A percentile compares a stretch with the other conserved stretches of the same genome.
Conservation (phyloP, 2,888 invertebrate genomes). For the Seira ritae region DNA sequence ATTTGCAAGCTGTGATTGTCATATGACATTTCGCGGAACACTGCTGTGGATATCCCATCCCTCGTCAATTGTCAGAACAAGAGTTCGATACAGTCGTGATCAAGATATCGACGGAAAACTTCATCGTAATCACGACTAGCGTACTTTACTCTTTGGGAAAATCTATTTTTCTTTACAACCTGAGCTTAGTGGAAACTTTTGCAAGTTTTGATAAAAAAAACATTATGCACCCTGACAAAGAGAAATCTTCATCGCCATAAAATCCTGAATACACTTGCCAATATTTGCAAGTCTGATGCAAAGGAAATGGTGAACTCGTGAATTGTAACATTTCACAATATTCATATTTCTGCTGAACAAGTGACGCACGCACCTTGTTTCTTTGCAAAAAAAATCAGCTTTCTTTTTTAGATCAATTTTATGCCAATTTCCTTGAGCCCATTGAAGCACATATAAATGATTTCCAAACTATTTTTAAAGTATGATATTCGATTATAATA, state of each 20-base stretch:
- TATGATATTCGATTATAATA: background rate
- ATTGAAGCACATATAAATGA: background rate
- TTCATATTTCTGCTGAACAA: no score
- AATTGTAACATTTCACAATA: background rate
- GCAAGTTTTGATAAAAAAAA: background rate
- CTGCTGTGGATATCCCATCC: background rate
- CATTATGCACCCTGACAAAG: background rate
- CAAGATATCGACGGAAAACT: background rate
- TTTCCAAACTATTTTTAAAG: background rate
- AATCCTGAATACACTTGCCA: background rate
- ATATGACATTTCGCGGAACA: background rate
- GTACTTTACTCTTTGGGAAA: background rate
- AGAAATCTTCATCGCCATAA: background rate
- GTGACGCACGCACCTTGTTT: no score
- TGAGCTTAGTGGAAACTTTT: background rate
- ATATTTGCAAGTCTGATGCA: background rate
- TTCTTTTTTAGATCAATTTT: background rate
- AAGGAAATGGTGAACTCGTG: background rate
- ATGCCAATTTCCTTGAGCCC: background rate
- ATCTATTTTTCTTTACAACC: background rate
- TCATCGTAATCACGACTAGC: background rate
- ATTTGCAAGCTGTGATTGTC: no score
- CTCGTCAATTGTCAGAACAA: background rate
- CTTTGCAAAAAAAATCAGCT: no score
- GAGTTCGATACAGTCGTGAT: background rate